Percentiles rank a stretch among this genome's conserved stretches.
Evolutionary conservation across 2,888 invertebrate genomes (phyloP).

Genomic region (Drepana falcataria): DNA sequence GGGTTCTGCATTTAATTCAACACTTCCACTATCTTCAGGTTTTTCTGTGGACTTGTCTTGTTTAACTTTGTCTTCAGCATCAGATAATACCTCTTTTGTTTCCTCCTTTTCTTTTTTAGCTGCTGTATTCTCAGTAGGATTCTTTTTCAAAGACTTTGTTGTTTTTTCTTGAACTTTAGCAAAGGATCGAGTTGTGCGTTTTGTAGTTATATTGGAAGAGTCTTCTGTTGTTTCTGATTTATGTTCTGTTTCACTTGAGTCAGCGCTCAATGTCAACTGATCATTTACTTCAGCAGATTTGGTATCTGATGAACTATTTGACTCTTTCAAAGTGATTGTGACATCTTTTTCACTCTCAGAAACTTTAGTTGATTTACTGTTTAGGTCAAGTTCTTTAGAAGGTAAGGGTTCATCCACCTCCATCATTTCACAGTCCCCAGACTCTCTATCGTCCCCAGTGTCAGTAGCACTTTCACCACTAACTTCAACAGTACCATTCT

Average conservation of each 20-base stretch:
- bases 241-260: background rate
- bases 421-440: constrained; percentile 34
- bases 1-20: constrained; percentile 4
- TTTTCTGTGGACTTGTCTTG: background rate
- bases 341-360: constrained; percentile 3
- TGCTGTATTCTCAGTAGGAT: background rate
- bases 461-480: constrained; percentile 9
- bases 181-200: constrained; percentile 6
- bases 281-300: background rate
- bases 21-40: background rate
- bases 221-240: constrained; percentile 8
- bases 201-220: constrained; percentile 8
- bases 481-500: constrained; percentile 19
- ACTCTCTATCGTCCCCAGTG: constrained; percentile 15
- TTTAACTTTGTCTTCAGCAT: background rate
- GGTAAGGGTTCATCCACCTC: constrained; percentile 45
- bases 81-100: background rate
- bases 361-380: background rate
- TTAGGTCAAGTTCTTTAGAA: background rate
- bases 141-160: constrained; percentile 2
- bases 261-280: background rate
- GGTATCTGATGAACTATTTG: constrained; percentile 11
- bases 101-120: background rate
- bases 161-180: background rate
- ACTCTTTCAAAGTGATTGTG: constrained; percentile 17